Evolutionary conservation across 2,113 vertebrate species (phyloP), one percentile per base, ranked within the genome.

Genomic region (Dipodomys ordii): DNA sequence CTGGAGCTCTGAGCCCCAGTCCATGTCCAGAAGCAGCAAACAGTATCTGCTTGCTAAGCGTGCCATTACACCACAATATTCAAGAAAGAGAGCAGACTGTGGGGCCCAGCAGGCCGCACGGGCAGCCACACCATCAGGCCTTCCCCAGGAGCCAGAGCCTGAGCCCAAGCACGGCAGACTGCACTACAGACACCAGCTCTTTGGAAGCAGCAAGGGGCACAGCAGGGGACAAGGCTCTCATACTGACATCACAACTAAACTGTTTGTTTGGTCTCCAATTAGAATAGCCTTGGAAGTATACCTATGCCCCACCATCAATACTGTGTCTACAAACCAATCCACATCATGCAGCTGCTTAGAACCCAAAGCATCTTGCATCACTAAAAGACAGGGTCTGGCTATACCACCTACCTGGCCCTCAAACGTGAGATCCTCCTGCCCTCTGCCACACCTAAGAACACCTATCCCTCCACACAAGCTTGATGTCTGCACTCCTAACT

Each of bases 401-500:
- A 62, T 32, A 32, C 27, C 35, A 13, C 49, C 35, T 20, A 64
- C 7, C 27, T 64, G 27, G 32, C n/a, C 12, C 83, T 86, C 67
- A 85, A 79, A 25, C 46, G 9, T 3, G 0, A 35, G 68, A 1
- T 60, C 53, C 32, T 73, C 68, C 49, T 15, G 10, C 32, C 27
- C 49, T 22, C 65, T 32, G 62, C 11, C 2, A 44, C 2, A 62
- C 27, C 65, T 8, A 62, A 86, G 79, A 79, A 13, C 30, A 67
- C 8, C 16, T n/a, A 57, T 11, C 32, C 5, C 4, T 84, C 23
- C 90, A 69, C 22, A n/a, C 28, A 11, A 30, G 69, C 27, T 49
- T 53, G 5, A n/a, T 0, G 1, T 18, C 13, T 71, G 22, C 1
- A 0, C 18, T 65, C 27, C 64, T 6, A 28, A 65, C 30, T 57